A percentile compares a stretch with the other conserved stretches of the same genome.
Evolutionary conservation across 2,888 invertebrate genomes (phyloP).

Genomic region (Melieria picta): DNA sequence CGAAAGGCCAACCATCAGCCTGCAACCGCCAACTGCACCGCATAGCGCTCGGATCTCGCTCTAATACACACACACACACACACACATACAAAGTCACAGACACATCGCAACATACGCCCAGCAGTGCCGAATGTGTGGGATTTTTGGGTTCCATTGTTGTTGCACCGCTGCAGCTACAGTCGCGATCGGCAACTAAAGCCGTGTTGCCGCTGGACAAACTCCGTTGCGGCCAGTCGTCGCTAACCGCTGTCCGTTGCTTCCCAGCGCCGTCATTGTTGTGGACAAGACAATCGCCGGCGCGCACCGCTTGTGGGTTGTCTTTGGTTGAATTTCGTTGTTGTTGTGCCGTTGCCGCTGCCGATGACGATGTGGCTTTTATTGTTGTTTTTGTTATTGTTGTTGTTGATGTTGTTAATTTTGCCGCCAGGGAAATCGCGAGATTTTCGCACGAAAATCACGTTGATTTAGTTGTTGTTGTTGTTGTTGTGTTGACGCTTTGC

Average conservation of each 20-base stretch:
- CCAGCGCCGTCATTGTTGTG: background rate
- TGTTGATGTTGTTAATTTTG: constrained; percentile 44
- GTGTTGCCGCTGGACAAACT: background rate
- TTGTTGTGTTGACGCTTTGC: constrained; percentile 26
- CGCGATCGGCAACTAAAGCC: background rate
- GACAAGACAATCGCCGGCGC: constrained; percentile 4
- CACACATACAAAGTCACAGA: background rate
- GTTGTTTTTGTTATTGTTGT: constrained; percentile 13
- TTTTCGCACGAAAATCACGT: constrained; percentile 65
- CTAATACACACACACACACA: background rate
- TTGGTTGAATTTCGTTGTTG: constrained; percentile 14
- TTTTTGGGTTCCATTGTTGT: constrained; percentile 5
- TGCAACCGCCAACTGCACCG: background rate
- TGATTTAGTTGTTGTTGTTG: constrained; percentile 49
- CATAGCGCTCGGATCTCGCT: too few species aligned
- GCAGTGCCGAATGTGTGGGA: constrained; percentile 1
- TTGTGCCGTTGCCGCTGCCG: constrained; percentile 8
- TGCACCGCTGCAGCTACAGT: background rate
- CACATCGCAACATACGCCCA: background rate
- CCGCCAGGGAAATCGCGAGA: constrained; percentile 56
- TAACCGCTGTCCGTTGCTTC: background rate
- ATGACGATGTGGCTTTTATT: constrained; percentile 37
- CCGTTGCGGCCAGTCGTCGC: background rate
- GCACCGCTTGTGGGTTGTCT: constrained; percentile 20
- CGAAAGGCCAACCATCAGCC: background rate